Base-by-base conservation (phyloP, 1,140 invertebrate genomes). In the Oedothorax gibbosus region DNA sequence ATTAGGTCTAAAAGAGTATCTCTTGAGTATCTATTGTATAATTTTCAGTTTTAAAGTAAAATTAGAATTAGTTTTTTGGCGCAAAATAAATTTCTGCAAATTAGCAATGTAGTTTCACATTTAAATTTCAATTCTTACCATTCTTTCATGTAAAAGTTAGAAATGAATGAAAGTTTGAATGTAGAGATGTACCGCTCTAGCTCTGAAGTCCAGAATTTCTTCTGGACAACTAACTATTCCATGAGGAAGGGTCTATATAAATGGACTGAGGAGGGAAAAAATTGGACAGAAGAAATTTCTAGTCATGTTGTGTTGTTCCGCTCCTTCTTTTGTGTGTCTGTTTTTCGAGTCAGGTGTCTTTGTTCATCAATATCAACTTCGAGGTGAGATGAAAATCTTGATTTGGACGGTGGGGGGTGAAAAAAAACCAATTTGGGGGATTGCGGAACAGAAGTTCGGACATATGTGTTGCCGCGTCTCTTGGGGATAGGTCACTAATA, bases 341-440 rank as follows among this genome's bases (percentile, higher is more conserved):
- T 69, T 51, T 51, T 53, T 69, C 50, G 15, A 68, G 8, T 20
- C 15, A 20, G 12, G n/a, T 21, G 64, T 21, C 65, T 66, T 68
- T 79, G 77, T 79, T 79, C 77, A 79, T 79, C 77, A 79, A 79
- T 79, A 79, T 79, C 77, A 79, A 79, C 77, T 79, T 53, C 12
- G 64, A 14, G 53, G 72, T 8, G 75, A 62, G 75, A 77, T 77
- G 75, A 65, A 77, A 21, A 65, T 68, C 77, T 68, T 79, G 77
- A 79, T 79, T 79, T 68, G 51, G 64, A 75, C 10, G 60, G 21
- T 50, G 51, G 51, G 12, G 65, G 64, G 56, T 64, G 64, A 21
- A 51, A 68, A 56, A 54, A 79, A 79, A 64, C 50, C 62, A 79
- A 64, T 53, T 64, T 64, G 62, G 62, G 18, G 57, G 35, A 20